Conservation (phyloP, 2,113 vertebrate species). For the Delphinapterus leucas region DNA sequence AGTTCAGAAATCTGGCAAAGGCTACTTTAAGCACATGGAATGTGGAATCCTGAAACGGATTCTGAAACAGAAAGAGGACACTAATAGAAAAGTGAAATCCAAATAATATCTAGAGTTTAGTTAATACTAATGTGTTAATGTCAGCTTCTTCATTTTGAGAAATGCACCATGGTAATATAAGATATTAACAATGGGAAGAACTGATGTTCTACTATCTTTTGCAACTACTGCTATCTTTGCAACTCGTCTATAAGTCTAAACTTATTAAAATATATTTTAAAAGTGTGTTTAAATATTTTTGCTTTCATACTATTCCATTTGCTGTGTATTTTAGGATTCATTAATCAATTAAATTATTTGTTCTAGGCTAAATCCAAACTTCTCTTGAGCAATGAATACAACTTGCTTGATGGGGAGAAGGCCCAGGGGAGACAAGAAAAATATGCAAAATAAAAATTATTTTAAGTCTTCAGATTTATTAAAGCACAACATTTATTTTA, state of each 20-base stretch:
- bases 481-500: not conserved
- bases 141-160: not conserved
- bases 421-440: not conserved
- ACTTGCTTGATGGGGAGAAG: not conserved
- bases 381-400: not conserved
- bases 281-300: not conserved
- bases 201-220: not conserved
- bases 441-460: not conserved
- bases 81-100: not conserved
- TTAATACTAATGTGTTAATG: not conserved
- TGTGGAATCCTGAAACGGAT: not conserved
- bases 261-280: not conserved
- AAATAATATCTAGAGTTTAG: not conserved
- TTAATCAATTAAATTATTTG: not conserved
- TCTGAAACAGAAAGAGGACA: not conserved
- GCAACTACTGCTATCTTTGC: not conserved
- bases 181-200: not conserved
- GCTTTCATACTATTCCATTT: not conserved
- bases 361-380: not conserved
- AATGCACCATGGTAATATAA: not conserved
- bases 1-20: not conserved
- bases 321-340: not conserved
- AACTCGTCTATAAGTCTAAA: not conserved
- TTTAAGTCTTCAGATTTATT: not conserved
- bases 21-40: not conserved